Conservation (phyloP, 1,140 invertebrate genomes). For the Heliconius himera region DNA sequence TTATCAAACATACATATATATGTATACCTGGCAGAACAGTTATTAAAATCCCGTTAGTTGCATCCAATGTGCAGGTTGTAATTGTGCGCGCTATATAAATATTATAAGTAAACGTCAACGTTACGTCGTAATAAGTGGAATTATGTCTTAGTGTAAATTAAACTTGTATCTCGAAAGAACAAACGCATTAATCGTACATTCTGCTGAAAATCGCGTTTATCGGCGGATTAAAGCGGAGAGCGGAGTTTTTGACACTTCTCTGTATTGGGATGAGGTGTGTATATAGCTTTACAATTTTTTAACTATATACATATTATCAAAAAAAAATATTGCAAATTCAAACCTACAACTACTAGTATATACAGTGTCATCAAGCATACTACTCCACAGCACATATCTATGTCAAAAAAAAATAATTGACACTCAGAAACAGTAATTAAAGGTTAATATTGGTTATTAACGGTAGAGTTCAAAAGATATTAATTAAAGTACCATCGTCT, state of each 20-base stretch:
- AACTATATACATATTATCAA: no score
- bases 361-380: no score
- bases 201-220: no score
- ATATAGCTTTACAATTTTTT: no score
- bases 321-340: no score
- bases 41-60: conserved; percentile 1
- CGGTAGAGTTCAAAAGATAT: background rate
- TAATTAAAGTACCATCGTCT: background rate
- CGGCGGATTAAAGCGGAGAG: no score
- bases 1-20: background rate
- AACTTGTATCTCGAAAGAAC: background rate
- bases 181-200: background rate
- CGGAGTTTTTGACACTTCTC: no score
- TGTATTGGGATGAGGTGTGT: no score
- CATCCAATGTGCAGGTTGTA: background rate
- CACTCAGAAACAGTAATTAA: no score
- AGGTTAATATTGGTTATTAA: background rate
- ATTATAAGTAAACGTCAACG: background rate
- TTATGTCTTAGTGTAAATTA: background rate
- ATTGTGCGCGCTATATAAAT: background rate
- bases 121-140: background rate
- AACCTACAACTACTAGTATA: no score
- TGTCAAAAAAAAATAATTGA: no score
- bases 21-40: background rate
- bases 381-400: no score